Base-by-base conservation (phyloP, 1,140 invertebrate genomes). In the Armadillidium nasatum region DNA sequence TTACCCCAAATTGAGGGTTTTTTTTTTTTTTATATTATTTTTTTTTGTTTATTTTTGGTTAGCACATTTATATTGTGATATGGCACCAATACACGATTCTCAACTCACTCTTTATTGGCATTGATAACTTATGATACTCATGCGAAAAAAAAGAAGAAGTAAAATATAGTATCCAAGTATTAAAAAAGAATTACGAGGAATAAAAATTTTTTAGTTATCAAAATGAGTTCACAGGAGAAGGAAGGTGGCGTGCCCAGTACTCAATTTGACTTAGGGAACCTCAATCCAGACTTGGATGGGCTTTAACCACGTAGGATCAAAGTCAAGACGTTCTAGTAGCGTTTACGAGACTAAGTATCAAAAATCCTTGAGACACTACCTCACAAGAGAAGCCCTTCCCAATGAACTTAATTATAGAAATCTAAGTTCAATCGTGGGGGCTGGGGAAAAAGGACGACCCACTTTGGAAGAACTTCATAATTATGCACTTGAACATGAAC, bases 361-460 rank as follows among this genome's bases (percentile, higher is more conserved):
- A 46, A 82, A 81, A 74, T 81, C 80, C 19, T 73, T 82, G 13
- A 74, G 80, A 7, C 78, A 82, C 44, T 82, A 82, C 74, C 74
- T 82, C 33, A 82, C 82, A 4, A 50, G 80, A 9, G 82, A 82
- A 72, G 82, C 80, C 45, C 74, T 82, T 44, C 82, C 82, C 7
- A 78, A 75, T 67, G 82, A 82, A 66, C 74, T 73, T 22, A 75
- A 82, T 43, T 82, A 82, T 73, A 74, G 82, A 44, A 77, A 79
- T 60, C 67, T 81, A 2, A 66, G 75, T 45, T 79, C 78, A 6
- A 81, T 81, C 21, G 75, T 79, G 13, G 75, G 73, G 15, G 77
- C 66, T 21, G 33, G 76, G 3, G n/a, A n/a, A n/a, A n/a, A n/a
- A n/a, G 73, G 68, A 2, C 21, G 79, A 23, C 79, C 79, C 4